These are phyloP conservation scores for Gastracanthus pulcherrimus DNA, from an alignment of 2,888 invertebrate genomes.

Conservation along the genomic window DNA sequence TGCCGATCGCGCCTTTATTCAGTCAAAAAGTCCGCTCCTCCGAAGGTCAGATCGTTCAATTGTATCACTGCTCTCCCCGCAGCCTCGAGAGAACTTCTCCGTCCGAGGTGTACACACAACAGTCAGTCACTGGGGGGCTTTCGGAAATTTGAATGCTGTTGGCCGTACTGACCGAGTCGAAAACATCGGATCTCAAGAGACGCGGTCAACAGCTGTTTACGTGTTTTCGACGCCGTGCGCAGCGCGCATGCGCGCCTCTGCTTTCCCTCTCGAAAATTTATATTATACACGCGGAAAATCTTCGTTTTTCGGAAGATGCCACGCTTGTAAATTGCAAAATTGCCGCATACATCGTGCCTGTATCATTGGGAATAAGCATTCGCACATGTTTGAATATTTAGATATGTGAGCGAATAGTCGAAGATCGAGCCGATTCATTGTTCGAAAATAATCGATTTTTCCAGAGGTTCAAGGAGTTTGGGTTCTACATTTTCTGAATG, in stretches of 20 bases:
- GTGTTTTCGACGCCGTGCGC: constrained; percentile 20
- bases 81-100: neutral
- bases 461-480: neutral
- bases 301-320: too few species aligned
- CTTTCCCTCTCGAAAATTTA: neutral
- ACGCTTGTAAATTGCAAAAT: too few species aligned
- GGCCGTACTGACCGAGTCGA: constrained; percentile 1
- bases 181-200: constrained; percentile 42
- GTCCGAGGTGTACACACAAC: constrained; percentile 65
- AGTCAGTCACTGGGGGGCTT: constrained; percentile 62
- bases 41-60: constrained; percentile 46
- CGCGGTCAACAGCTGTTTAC: constrained; percentile 60
- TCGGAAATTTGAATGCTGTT: constrained; percentile 72
- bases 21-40: neutral
- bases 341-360: too few species aligned
- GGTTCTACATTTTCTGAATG: constrained; percentile 22
- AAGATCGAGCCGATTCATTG: neutral
- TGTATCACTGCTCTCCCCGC: neutral
- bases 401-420: neutral
- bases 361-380: neutral
- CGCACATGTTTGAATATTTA: neutral
- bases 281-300: too few species aligned
- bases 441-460: constrained; percentile 50
- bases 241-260: constrained; percentile 44
- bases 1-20: too few species aligned